Evolutionary conservation across 2,888 invertebrate species (phyloP), one percentile per base, ranked within the genome.

Genomic region (Drymonia ruficornis): DNA sequence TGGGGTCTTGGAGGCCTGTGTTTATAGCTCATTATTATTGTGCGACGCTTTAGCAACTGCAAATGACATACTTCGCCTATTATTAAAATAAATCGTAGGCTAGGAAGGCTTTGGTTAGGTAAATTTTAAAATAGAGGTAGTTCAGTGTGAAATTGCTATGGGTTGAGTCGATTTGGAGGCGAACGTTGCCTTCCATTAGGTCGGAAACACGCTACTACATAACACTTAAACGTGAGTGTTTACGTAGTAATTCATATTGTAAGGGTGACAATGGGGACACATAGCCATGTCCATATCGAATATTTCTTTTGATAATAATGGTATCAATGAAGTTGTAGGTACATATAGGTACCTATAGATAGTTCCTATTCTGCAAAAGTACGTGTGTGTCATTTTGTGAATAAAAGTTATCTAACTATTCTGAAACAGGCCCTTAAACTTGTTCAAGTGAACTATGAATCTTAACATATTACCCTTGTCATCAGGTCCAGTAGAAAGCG

Each of bases 11-110:
- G 80, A 83, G 82, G 87, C 86, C 89, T 86, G 83, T 91, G 90
- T 92, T 91, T 91, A 89, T 83, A 79, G 84, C 83, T 89, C 91
- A 90, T 91, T 90, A 91, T 91, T 90, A 89, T 89, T 88, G 84
- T 89, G 80, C 80, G 71, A 78, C 72, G 85, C 85, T 90, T 87
- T 89, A 85, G 81, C 85, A 87, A 84, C 87, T 88, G 86, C 84
- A 89, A 91, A 90, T 90, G 89, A 90, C 88, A 89, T 82, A 88
- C 89, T 91, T 81, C 75, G 84, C 77, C 82, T 86, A 88, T 89
- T 90, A 90, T 89, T 90, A 89, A 84, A 88, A 86, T 88, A 83
- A 88, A 86, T 85, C 77, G 70, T 86, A 72, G 78, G 74, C 68
- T 77, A 78, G 78, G 76, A 78, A 79, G 80, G 68, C 84, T 81